Conservation (phyloP, 2,113 vertebrate genomes). For the Ellobius talpinus region DNA sequence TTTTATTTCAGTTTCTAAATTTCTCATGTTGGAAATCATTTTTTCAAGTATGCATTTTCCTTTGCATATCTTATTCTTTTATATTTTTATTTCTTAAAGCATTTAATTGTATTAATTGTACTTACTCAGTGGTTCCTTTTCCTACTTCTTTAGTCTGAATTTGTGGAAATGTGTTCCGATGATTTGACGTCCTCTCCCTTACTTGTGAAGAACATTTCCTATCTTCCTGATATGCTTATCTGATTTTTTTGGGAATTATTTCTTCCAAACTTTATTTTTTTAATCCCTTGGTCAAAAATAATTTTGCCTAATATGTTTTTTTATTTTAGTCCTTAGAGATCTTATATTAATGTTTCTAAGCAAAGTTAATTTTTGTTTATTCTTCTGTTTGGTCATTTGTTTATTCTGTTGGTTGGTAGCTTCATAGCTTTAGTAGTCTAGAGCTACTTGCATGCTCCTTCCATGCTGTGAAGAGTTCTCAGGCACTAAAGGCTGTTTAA, state of each 20-base stretch:
- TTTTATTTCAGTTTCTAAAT: not conserved
- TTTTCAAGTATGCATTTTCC: not conserved
- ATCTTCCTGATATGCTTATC: not conserved
- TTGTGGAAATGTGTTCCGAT: not conserved
- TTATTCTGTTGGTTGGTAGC: not conserved
- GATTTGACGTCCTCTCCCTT: not conserved
- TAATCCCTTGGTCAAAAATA: not conserved
- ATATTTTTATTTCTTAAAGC: not conserved
- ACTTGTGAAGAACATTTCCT: not conserved
- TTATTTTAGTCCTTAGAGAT: not conserved
- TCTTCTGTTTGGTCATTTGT: not conserved
- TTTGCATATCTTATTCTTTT: not conserved
- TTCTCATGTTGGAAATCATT: not conserved
- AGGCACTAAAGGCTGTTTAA: not conserved
- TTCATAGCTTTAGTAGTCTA: not conserved
- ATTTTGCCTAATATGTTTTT: not conserved
- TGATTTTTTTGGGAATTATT: not conserved
- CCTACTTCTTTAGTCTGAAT: not conserved
- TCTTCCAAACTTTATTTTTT: not conserved
- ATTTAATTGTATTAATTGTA: not conserved
- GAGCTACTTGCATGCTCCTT: not conserved
- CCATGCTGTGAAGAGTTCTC: not conserved
- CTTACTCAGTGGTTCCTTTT: not conserved
- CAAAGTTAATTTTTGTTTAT: not conserved
- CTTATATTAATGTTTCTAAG: slow-evolving; percentile 14